phyloP scores from a whole-genome alignment of 2,888 invertebrate genomes.

The Sinohyriopsis cumingii region DNA sequence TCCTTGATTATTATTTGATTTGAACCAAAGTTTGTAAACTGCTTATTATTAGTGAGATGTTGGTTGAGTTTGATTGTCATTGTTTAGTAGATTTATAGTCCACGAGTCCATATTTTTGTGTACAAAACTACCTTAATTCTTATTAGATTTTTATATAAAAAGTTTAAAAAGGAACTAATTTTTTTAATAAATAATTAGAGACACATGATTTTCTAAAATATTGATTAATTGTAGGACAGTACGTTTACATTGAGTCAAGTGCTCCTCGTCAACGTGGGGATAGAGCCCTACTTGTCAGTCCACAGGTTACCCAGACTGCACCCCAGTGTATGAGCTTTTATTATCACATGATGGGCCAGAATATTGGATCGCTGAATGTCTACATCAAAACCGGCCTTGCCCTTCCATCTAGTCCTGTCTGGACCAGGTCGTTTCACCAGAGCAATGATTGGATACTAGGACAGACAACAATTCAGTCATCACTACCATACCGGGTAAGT shows the following conservation, averaged over 20 bases:
- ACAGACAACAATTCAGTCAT: conserved; percentile 42
- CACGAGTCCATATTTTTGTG: no score
- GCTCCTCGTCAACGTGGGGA: conserved; percentile 38
- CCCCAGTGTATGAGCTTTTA: conserved; percentile 58
- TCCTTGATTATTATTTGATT: no score
- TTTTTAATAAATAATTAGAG: no score
- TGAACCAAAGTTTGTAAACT: no score
- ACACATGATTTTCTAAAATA: no score
- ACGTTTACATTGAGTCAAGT: conserved; percentile 61
- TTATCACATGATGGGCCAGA: conserved; percentile 55
- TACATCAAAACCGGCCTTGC: conserved; percentile 40
- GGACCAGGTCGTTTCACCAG: conserved; percentile 49
- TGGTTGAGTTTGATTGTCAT: no score
- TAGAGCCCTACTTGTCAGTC: conserved; percentile 50
- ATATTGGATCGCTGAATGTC: conserved; percentile 52
- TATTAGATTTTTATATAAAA: no score
- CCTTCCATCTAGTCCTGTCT: conserved; percentile 42
- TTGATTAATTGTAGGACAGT: conserved; percentile 48
- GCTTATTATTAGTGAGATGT: no score
- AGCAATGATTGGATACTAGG: conserved; percentile 57
- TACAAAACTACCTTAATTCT: no score
- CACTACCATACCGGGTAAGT: conserved; percentile 38
- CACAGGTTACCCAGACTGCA: conserved; percentile 23
- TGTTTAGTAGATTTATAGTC: no score
- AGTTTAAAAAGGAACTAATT: no score